Evolutionary conservation across 2,797 vertebrate species (phyloP), one percentile per base, ranked within the genome.

Genomic region (Rhinella marina): DNA sequence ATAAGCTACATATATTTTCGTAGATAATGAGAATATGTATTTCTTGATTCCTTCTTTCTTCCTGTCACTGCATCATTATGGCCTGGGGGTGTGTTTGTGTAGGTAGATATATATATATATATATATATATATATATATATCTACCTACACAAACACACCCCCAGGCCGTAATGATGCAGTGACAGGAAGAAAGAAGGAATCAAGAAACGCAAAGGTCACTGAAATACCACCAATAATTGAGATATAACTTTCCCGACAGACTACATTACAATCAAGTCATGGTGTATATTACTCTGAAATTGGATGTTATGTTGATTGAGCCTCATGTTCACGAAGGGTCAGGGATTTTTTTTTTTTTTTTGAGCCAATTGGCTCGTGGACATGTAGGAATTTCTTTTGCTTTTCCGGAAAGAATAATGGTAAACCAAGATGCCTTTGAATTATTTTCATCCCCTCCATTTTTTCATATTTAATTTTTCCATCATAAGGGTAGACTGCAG

Each of bases 141-240:
- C 5, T 7, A 41, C 41, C n/a, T n/a, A 41, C 41, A 50, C 23
- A 75, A 50, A 52, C 4, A 76, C 1, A 13, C 41, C 73, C 52
- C 21, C 23, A 7, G 73, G 48, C 73, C 25, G 48, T 76, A 76
- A 48, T 76, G 50, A 76, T 50, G 41, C 73, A 76, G 41, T 76
- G 73, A 76, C 48, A 52, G 48, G 73, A 76, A 76, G 11, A 52
- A 76, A 48, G 70, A 76, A 50, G 21, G 48, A 76, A 52, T 76
- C 73, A 52, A 13, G 48, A 19, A 76, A 52, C 6, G 48, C 17
- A 76, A 76, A 76, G 73, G 73, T 76, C 73, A 76, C 48, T 76
- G 48, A 76, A 76, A 76, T 76, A 52, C 21, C 73, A 76, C 41
- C 73, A 76, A 76, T 76, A 76, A 50, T 48, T 76, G 73, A 76